Base-by-base conservation (phyloP, 2,888 invertebrate species). In the Ctenicera cuprea region DNA sequence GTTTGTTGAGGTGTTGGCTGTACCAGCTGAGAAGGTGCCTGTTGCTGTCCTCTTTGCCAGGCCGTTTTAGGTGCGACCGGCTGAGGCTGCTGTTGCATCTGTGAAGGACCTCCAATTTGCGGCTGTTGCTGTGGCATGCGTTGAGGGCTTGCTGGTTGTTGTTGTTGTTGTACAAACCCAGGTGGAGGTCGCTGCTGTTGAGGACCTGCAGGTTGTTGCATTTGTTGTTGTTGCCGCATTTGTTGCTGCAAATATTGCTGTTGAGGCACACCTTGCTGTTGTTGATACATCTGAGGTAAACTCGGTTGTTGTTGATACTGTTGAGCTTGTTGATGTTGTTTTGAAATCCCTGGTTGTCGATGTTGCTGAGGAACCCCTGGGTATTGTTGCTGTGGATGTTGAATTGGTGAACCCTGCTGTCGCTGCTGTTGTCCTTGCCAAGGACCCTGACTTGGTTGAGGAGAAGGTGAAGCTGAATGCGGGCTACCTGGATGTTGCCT, bases 401-500 rank as follows among this genome's bases (percentile, higher is more conserved):
- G 43, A 3, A 4, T n/a, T 43, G 14, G 45, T 45, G 14, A 18
- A 5, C 3, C 5, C 8, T 3, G 45, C 4, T 7, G 14, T 18
- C 8, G 18, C 9, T 45, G 18, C 9, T 45, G 45, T 45, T 14
- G 14, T 18, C 45, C 45, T 43, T 43, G 12, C 18, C 41, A 4
- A 41, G n/a, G 41, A 11, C 41, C 41, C 12, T 12, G 14, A 9
- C n/a, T 5, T 7, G 14, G 45, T 45, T 45, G 45, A 18, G 45
- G 45, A 18, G 14, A 18, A 45, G 45, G 45, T 16, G 45, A 43
- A n/a, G 41, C n/a, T 12, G 41, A 45, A 45, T 45, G 45, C 4
- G 45, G 18, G 1, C 16, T 16, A 18, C 18, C 45, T 1, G 16
- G 1, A 14, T 43, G 41, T 14, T 43, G 41, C 1, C 3, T n/a